These are phyloP conservation scores for Heterodera filipjevi DNA, from an alignment of 2,888 invertebrate genomes.

Conservation along the genomic window DNA sequence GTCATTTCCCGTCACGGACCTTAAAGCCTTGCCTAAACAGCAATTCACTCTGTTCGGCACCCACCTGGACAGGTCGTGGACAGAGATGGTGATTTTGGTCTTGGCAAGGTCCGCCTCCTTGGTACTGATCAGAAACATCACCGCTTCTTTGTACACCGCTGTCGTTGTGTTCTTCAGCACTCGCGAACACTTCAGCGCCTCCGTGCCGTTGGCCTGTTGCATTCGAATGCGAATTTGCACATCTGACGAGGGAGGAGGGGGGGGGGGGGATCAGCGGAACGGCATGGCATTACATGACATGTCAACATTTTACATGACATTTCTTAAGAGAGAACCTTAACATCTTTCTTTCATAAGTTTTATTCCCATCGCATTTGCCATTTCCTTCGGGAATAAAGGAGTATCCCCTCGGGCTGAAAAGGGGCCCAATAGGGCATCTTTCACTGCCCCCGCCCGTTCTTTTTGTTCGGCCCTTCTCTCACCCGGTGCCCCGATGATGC, in stretches of 20 bases:
- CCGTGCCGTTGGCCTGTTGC: conserved; percentile 55
- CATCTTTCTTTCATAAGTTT: too few relatives aligned
- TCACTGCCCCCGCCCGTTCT: too few relatives aligned
- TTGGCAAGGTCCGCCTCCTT: conserved; percentile 64
- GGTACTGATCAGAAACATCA: conserved; percentile 65
- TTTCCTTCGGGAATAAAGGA: too few relatives aligned
- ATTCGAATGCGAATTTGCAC: conserved; percentile 67
- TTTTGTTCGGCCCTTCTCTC: conserved; percentile 13
- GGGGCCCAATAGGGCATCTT: too few relatives aligned
- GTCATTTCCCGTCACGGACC: conserved; percentile 66
- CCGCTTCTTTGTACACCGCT: conserved; percentile 60
- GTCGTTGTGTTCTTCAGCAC: conserved; percentile 55
- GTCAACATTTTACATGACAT: too few relatives aligned
- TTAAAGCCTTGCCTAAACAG: conserved; percentile 23
- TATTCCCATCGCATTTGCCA: too few relatives aligned
- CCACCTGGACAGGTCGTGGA: conserved; percentile 61
- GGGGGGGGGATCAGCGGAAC: too few relatives aligned
- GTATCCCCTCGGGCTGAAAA: too few relatives aligned
- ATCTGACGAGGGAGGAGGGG: conserved; percentile 64
- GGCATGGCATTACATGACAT: too few relatives aligned
- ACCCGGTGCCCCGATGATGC: conserved; percentile 68
- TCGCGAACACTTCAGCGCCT: conserved; percentile 61
- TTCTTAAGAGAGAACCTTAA: too few relatives aligned
- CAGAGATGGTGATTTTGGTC: conserved; percentile 66
- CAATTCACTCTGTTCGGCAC: background rate